Evolutionary conservation across 2,113 vertebrate species (phyloP), one percentile per base, ranked within the genome.

Genomic region (Saguinus imperator): DNA sequence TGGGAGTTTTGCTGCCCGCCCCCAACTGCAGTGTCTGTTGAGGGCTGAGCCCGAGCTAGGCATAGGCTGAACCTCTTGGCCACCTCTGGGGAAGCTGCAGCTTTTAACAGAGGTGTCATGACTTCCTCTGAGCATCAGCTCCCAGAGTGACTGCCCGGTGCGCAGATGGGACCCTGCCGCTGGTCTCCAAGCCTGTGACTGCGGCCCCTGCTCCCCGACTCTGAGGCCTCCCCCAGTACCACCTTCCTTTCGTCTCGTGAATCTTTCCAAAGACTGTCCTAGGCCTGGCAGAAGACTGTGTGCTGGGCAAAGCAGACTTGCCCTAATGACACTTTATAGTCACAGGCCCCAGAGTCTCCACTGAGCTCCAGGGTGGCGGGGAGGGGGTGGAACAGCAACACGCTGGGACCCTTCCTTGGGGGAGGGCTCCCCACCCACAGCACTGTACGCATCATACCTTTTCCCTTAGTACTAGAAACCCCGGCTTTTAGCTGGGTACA

Each of bases 351-450:
- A 18, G 21, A 25, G 17, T 20, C 70, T 52, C 45, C 7, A 45
- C 58, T 66, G 58, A 32, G 61, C 57, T 77, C 91, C n/a, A 2
- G 72, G 52, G n/a, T 32, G 45, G 5, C 20, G 11, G 43, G 2
- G 6, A 68, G 20, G 3, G 29, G 4, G 29, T 3, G 48, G 37
- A n/a, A 52, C 27, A 14, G n/a, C n/a, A 10, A 77, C 0, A 6
- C 2, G 8, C 29, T 9, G 7, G 35, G 81, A 52, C 45, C 45
- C 27, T 18, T 77, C 43, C 17, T 58, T 0, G 43, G 43, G 27
- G 29, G 17, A 4, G 3, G 35, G 43, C 55, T 1, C 40, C 29
- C 58, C 58, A 43, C 6, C 16, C 45, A 21, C 20, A 29, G n/a
- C 45, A 66, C 80, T 3, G 66, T 14, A 64, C 5, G 12, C 61